Evolutionary conservation across 2,113 vertebrate species (phyloP).

Genomic region (Dromas ardeola): DNA sequence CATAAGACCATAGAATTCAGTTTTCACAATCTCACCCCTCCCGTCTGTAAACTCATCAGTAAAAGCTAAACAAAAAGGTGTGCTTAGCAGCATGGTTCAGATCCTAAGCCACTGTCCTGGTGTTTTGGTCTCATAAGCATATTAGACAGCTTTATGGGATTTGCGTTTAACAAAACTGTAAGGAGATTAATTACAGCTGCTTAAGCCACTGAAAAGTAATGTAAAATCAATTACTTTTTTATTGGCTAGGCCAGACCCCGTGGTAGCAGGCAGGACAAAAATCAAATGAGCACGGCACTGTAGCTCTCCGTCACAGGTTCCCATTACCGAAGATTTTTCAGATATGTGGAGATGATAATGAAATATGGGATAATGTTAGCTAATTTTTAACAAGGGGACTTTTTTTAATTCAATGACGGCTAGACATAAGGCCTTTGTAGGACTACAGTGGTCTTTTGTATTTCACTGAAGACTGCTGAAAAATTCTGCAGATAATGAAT

Average conservation of each 20-base stretch:
- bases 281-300: neutral
- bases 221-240: conserved; percentile 38
- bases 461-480: conserved; percentile 5
- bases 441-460: neutral
- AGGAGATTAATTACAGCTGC: conserved; percentile 53
- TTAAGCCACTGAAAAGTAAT: conserved; percentile 30
- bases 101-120: neutral
- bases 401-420: neutral
- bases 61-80: neutral
- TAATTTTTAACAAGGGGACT: conserved; percentile 14
- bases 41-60: neutral
- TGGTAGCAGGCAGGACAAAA: neutral
- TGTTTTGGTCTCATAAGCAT: conserved; percentile 47
- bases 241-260: neutral
- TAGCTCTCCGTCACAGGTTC: neutral
- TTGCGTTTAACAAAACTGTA: conserved; percentile 33
- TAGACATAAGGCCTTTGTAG: conserved; percentile 20
- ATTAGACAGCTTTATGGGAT: conserved; percentile 50
- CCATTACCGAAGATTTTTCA: neutral
- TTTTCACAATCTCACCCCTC: neutral
- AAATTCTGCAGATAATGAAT: conserved; percentile 20
- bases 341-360: neutral
- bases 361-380: neutral
- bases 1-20: neutral
- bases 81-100: neutral